Percentiles rank a stretch among this genome's conserved stretches.
These are phyloP conservation scores for Vipera ursinii DNA, from an alignment of 2,797 vertebrate species.

Conservation along the genomic window DNA sequence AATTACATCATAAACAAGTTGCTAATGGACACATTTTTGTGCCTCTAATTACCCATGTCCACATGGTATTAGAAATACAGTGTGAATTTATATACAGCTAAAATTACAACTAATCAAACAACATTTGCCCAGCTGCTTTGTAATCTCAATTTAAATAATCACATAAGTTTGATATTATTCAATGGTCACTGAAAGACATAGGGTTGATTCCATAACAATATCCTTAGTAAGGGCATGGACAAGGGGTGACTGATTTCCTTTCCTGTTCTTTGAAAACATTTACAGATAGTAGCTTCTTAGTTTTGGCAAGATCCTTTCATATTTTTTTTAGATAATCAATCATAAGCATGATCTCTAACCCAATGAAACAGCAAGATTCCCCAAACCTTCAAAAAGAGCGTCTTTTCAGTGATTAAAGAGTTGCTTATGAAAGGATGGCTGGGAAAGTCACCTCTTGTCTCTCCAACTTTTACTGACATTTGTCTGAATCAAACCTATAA, in stretches of 20 bases:
- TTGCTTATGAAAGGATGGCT: not conserved
- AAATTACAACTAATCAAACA: slow-evolving; percentile 38
- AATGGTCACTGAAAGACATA: slow-evolving; percentile 1
- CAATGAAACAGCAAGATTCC: not conserved
- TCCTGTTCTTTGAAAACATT: not conserved
- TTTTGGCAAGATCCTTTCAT: not conserved
- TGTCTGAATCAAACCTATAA: not conserved
- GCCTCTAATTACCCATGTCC: slow-evolving; percentile 29
- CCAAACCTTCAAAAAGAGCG: not conserved
- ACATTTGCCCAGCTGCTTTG: slow-evolving; percentile 49
- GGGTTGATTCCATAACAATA: not conserved
- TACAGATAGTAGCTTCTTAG: not conserved
- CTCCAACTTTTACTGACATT: not conserved
- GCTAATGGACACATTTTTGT: slow-evolving; percentile 7
- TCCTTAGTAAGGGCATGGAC: not conserved
- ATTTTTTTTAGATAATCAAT: not conserved
- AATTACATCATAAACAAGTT: slow-evolving; percentile 4
- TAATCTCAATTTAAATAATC: slow-evolving; percentile 28
- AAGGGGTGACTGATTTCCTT: not conserved
- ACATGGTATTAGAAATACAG: slow-evolving; percentile 53
- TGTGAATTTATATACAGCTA: slow-evolving; percentile 47
- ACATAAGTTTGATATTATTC: not conserved
- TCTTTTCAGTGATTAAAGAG: not conserved
- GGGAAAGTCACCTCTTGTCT: not conserved
- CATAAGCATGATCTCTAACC: not conserved